Conservation (phyloP, 2,888 invertebrate species). For the Drosophila picticornis region DNA sequence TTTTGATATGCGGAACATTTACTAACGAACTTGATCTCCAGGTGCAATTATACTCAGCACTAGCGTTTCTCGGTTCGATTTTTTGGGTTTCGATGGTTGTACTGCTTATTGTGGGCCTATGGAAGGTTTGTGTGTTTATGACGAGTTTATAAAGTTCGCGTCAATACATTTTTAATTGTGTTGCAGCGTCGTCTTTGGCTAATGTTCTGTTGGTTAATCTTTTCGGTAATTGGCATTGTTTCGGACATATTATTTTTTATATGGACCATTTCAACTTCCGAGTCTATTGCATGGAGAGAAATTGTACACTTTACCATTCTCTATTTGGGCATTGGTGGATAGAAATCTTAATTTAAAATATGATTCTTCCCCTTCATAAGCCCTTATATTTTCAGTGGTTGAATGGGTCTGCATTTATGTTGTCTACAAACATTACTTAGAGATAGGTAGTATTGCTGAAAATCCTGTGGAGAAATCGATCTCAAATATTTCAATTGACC, state of each 20-base stretch:
- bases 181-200: constrained; percentile 11
- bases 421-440: constrained; percentile 44
- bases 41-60: constrained; percentile 23
- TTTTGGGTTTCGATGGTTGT: constrained; percentile 45
- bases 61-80: constrained; percentile 30
- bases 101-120: constrained; percentile 45
- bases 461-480: not conserved
- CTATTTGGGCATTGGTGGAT: constrained; percentile 48
- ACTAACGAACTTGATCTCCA: constrained; percentile 10
- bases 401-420: constrained; percentile 50
- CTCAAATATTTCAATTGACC: no score
- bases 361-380: not conserved
- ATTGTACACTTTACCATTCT: constrained; percentile 32
- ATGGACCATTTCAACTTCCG: constrained; percentile 27
- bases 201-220: constrained; percentile 41
- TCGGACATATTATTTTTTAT: constrained; percentile 40
- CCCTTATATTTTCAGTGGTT: constrained; percentile 24
- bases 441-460: not conserved
- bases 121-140: constrained; percentile 34
- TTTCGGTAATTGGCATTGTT: constrained; percentile 34
- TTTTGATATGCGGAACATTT: not conserved
- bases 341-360: not conserved
- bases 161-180: not conserved
- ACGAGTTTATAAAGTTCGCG: not conserved
- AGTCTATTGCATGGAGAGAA: constrained; percentile 12